phyloP scores from a whole-genome alignment of 2,113 vertebrate species.

The Oxyruncus cristatus region DNA sequence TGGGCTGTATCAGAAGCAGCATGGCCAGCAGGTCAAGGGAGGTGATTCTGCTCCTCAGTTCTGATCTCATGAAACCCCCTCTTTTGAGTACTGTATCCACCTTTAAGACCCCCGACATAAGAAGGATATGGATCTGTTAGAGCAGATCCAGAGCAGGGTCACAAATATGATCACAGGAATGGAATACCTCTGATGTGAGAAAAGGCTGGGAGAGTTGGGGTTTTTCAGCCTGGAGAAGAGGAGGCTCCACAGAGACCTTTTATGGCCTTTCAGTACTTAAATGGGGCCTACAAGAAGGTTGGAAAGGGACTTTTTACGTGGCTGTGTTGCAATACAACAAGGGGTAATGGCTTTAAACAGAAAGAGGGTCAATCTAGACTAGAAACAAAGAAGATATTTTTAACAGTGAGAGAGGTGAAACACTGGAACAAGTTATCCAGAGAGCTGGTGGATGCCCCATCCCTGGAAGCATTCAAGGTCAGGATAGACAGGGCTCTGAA shows the following conservation, averaged over 20 bases:
- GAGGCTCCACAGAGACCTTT: not conserved
- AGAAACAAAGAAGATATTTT: not conserved
- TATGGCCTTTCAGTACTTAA: not conserved
- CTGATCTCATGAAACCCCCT: rapidly evolving
- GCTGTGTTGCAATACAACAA: not conserved
- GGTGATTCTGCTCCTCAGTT: not conserved
- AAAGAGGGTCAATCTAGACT: not conserved
- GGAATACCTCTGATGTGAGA: not conserved
- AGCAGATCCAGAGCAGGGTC: not conserved
- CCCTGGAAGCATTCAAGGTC: not conserved
- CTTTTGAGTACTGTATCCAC: rapidly evolving
- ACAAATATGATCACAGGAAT: not conserved
- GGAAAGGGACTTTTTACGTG: not conserved
- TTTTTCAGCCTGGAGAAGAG: not conserved
- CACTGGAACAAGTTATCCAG: not conserved
- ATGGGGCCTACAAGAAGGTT: not conserved
- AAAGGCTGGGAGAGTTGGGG: not conserved
- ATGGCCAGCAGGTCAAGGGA: rapidly evolving
- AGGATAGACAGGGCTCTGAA: not conserved
- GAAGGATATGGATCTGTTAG: not conserved
- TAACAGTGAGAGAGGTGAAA: not conserved
- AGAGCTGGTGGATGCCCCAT: rapidly evolving
- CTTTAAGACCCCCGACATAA: rapidly evolving
- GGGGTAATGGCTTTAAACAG: not conserved
- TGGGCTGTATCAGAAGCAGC: not conserved